These are phyloP conservation scores for Pteromalus puparum DNA, from an alignment of 1,140 invertebrate species.

Conservation along the genomic window DNA sequence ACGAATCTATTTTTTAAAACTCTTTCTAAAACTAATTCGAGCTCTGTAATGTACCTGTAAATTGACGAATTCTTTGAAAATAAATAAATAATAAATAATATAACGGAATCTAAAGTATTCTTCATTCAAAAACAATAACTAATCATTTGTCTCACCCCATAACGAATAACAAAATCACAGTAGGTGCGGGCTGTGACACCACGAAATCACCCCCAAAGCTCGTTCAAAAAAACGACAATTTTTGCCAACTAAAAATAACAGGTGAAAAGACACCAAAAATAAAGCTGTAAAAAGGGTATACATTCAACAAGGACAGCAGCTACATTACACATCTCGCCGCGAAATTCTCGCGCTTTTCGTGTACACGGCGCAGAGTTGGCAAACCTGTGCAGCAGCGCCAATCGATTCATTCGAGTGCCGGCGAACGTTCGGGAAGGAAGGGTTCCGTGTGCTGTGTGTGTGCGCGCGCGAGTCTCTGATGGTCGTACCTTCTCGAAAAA, in stretches of 20 bases:
- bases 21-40: background rate
- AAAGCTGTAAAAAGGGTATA: too few relatives aligned
- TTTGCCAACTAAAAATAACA: too few relatives aligned
- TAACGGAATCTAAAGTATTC: background rate
- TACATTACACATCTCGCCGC: too few relatives aligned
- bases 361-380: background rate
- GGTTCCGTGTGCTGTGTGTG: background rate
- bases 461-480: conserved; percentile 23
- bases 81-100: conserved; percentile 3
- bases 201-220: too few relatives aligned
- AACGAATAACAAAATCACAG: too few relatives aligned
- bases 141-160: too few relatives aligned
- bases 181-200: too few relatives aligned
- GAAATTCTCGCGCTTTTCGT: too few relatives aligned
- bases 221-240: too few relatives aligned
- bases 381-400: conserved; percentile 40
- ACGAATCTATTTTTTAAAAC: background rate
- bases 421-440: conserved; percentile 58
- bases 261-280: too few relatives aligned
- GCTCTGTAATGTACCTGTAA: conserved; percentile 34
- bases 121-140: background rate
- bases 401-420: conserved; percentile 52
- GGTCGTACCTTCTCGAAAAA: conserved; percentile 54
- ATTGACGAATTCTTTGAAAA: background rate
- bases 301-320: too few relatives aligned